phyloP scores from a whole-genome alignment of 1,140 invertebrate species.

The Scaptodrosophila lebanonensis region DNA sequence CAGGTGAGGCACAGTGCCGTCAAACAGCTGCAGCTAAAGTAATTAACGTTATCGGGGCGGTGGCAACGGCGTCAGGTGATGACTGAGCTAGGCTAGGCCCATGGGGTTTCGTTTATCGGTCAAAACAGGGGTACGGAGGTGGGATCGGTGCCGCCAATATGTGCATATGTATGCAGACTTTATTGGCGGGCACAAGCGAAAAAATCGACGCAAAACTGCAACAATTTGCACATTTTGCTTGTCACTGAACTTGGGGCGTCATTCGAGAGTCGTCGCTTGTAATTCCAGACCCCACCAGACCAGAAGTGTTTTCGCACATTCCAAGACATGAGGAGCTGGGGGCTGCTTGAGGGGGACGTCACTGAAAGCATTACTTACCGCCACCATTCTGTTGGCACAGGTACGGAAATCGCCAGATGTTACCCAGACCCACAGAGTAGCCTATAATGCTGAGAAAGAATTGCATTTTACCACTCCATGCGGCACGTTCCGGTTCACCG shows the following conservation, averaged over 20 bases:
- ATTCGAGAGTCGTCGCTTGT: too few relatives aligned
- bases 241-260: constrained; percentile 14
- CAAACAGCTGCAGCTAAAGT: constrained; percentile 2
- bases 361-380: constrained; percentile 81
- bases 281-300: too few relatives aligned
- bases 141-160: too few relatives aligned
- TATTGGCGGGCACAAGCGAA: constrained; percentile 6
- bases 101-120: too few relatives aligned
- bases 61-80: constrained; percentile 15
- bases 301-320: too few relatives aligned
- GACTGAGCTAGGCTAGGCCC: neutral
- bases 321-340: too few relatives aligned
- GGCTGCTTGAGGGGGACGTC: neutral
- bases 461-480: constrained; percentile 91
- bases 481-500: constrained; percentile 81
- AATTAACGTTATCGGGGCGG: constrained; percentile 42
- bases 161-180: too few relatives aligned
- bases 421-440: constrained; percentile 93
- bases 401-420: constrained; percentile 97
- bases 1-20: neutral
- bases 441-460: constrained; percentile 94
- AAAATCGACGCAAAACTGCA: constrained; percentile 26
- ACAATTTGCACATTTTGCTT: constrained; percentile 12
- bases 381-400: constrained; percentile 96
- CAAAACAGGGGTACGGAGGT: too few relatives aligned